Conservation (phyloP, 1,140 invertebrate species). For the Solenopsis invicta region DNA sequence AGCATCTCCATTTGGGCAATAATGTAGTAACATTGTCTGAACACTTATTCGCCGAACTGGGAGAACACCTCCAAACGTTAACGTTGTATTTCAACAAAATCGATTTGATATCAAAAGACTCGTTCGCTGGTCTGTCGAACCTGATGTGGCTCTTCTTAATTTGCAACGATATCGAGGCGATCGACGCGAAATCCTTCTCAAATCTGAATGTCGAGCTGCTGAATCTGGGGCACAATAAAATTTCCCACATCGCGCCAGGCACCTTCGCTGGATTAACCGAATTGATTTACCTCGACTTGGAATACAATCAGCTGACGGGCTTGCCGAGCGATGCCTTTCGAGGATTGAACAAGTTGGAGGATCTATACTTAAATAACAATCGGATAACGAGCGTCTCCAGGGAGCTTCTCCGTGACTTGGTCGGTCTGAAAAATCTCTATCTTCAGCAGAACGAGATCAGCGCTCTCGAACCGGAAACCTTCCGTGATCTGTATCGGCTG, state of each 20-base stretch:
- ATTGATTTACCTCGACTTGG: slow-evolving; percentile 57
- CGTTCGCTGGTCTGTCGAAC: slow-evolving; percentile 60
- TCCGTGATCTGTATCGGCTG: slow-evolving; percentile 38
- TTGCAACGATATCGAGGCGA: slow-evolving; percentile 57
- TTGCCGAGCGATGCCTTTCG: slow-evolving; percentile 25
- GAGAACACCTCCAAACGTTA: slow-evolving; percentile 32
- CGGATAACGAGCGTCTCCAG: slow-evolving; percentile 34
- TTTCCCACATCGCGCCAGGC: slow-evolving; percentile 25
- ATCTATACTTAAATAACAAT: slow-evolving; percentile 64
- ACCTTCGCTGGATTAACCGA: slow-evolving; percentile 48
- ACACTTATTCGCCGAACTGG: slow-evolving; percentile 66
- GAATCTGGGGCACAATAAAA: slow-evolving; percentile 69
- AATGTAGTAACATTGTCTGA: slow-evolving; percentile 59
- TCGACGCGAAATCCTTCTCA: slow-evolving; percentile 42
- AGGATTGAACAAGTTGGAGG: slow-evolving; percentile 61
- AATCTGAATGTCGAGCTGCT: slow-evolving; percentile 30
- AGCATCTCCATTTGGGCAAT: slow-evolving; percentile 49
- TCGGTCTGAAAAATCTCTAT: slow-evolving; percentile 43
- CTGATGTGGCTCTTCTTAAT: slow-evolving; percentile 58
- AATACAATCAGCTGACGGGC: slow-evolving; percentile 48
- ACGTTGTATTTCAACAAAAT: slow-evolving; percentile 66
- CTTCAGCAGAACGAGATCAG: slow-evolving; percentile 64
- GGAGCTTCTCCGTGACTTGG: slow-evolving; percentile 46
- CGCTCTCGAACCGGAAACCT: slow-evolving; percentile 32
- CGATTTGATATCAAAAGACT: slow-evolving; percentile 52